These are phyloP conservation scores for Alaudala cheleensis DNA, from an alignment of 2,113 vertebrate species.

Conservation along the genomic window DNA sequence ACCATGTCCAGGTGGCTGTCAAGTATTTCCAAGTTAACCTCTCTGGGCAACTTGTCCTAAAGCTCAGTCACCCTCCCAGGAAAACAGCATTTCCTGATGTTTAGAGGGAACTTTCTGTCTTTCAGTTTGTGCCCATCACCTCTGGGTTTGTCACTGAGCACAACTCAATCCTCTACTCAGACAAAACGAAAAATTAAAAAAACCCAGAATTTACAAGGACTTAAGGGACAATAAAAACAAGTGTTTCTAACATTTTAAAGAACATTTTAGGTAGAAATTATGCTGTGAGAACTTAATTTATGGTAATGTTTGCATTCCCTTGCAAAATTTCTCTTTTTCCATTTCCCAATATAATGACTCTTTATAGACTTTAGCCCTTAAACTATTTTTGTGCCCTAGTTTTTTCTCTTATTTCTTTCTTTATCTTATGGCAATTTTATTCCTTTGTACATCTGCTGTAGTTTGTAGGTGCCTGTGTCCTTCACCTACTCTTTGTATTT, in stretches of 20 bases:
- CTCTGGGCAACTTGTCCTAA: neutral
- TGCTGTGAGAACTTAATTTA: neutral
- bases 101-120: neutral
- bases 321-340: neutral
- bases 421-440: neutral
- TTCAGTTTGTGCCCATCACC: neutral
- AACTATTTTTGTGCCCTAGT: neutral
- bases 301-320: neutral
- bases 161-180: neutral
- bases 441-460: neutral
- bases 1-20: rapidly evolving
- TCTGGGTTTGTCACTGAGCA: neutral
- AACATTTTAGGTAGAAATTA: neutral
- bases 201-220: neutral
- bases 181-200: neutral
- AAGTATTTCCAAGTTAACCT: neutral
- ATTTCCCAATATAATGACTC: neutral
- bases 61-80: neutral
- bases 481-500: neutral
- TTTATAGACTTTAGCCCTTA: neutral
- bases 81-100: neutral
- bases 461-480: neutral
- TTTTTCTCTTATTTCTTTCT: neutral
- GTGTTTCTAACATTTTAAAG: neutral
- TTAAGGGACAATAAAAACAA: neutral